Base-by-base conservation (phyloP, 1,140 invertebrate species). In the Drosophila nigrodunni region DNA sequence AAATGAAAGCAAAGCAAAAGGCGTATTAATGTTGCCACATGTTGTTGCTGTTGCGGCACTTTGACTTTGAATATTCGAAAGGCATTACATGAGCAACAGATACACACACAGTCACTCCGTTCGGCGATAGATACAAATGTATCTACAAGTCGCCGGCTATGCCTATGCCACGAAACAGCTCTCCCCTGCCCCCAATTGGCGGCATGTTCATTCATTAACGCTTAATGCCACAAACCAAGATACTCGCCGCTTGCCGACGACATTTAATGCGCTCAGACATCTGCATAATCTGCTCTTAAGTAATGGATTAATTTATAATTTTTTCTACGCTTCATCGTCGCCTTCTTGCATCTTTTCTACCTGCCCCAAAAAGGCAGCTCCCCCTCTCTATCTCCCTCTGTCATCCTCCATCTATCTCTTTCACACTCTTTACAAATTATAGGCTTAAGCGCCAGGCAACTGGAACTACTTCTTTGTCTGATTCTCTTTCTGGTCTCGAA, bases 281-380 rank as follows among this genome's bases (percentile, higher is more conserved):
- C 72, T 79, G 70, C 66, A 82, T 88, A 88, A 88, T 88, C 77
- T 77, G 72, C 65, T 75, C 76, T 75, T 78, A 77, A 73, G 77
- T 80, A 83, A 83, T 80, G 83, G 73, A 88, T 88, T 83, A 88
- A 89, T 83, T 88, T 83, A 87, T 87, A 87, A 88, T 77, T 57
- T 82, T 30, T 68, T 87, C 64, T 70, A 76, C 64, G 74, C 75
- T 62, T 47, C 21, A 18, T 11, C 11, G 30, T 43, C 39, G 25
- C 18, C 46, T 57, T 15, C 15, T 10, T 15, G 13, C 13, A 21
- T 43, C 44, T 41, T 61, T 25, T 55, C 58, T 70, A 69, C 72
- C 72, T 74, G 72, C 66, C 21, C 21, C 49, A 60, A 57, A 57
- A 41, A 30, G 25, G 54, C 54, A 39, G 11, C 49, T 39, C 8